phyloP scores from a whole-genome alignment of 2,113 vertebrate species.

The Pterocles burchelli region DNA sequence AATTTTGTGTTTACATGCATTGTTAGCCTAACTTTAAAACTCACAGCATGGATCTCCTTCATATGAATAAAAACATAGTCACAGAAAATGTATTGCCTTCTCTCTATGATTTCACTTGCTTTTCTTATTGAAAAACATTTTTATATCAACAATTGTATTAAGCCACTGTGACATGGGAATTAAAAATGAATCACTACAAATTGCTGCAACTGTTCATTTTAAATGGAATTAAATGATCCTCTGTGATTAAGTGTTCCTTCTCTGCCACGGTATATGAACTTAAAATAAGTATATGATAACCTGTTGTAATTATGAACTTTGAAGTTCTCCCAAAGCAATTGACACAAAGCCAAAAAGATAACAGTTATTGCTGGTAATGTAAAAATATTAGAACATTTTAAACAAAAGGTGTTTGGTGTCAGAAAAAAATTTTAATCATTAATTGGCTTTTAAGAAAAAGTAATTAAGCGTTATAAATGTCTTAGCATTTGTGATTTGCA shows the following conservation, averaged over 20 bases:
- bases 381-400: background rate
- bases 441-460: background rate
- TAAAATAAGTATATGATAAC: slow-evolving; percentile 8
- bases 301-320: background rate
- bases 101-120: background rate
- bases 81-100: background rate
- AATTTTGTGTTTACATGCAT: background rate
- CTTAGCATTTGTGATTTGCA: background rate
- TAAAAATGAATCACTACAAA: slow-evolving; percentile 23
- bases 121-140: background rate
- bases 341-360: background rate
- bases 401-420: background rate
- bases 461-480: background rate
- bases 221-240: slow-evolving; percentile 20
- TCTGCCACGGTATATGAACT: background rate
- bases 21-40: background rate
- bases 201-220: background rate
- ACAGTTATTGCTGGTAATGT: background rate
- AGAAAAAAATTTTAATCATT: background rate
- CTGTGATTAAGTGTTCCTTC: background rate
- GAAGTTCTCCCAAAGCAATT: background rate
- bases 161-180: background rate
- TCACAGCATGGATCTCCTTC: background rate
- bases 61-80: background rate
- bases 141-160: background rate